Conservation (phyloP, 1,140 invertebrate species). For the Drosophila seguyi region DNA sequence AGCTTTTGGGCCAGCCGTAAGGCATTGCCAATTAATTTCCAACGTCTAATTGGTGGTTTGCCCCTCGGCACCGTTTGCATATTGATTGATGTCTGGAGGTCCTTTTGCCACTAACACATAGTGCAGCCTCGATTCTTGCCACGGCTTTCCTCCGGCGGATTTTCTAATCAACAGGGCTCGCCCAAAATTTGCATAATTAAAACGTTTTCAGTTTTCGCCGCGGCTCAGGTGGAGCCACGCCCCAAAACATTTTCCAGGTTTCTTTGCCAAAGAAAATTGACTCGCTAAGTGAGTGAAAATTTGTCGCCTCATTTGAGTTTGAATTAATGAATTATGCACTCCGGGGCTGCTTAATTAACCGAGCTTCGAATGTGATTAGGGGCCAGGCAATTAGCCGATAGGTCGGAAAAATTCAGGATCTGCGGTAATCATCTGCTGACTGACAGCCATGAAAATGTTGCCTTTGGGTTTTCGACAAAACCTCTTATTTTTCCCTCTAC, state of each 20-base stretch:
- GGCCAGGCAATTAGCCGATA: constrained; percentile 74
- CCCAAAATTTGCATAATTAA: constrained; percentile 81
- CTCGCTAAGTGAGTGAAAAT: constrained; percentile 73
- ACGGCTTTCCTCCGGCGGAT: constrained; percentile 51
- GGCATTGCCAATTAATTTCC: constrained; percentile 74
- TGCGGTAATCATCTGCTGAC: constrained; percentile 52
- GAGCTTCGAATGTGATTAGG: constrained; percentile 71
- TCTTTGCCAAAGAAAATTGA: constrained; percentile 54
- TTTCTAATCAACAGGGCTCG: constrained; percentile 74
- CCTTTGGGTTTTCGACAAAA: constrained; percentile 1
- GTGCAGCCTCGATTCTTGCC: constrained; percentile 13
- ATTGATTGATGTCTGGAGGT: constrained; percentile 69
- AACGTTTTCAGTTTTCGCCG: constrained; percentile 56
- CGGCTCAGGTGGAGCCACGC: constrained; percentile 42
- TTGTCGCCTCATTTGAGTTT: constrained; percentile 77
- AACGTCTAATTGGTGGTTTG: constrained; percentile 70
- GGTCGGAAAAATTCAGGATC: constrained; percentile 25
- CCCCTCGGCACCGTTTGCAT: constrained; percentile 25
- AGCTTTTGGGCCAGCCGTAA: constrained; percentile 23
- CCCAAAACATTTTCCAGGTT: constrained; percentile 31
- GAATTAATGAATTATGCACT: constrained; percentile 77
- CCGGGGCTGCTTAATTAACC: constrained; percentile 60
- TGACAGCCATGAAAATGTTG: constrained; percentile 44
- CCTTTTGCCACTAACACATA: constrained; percentile 9
- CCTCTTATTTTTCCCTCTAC: neutral